Evolutionary conservation across 2,797 vertebrate species (phyloP), one percentile per base, ranked within the genome.

Genomic region (Peromyscus nudipes): DNA sequence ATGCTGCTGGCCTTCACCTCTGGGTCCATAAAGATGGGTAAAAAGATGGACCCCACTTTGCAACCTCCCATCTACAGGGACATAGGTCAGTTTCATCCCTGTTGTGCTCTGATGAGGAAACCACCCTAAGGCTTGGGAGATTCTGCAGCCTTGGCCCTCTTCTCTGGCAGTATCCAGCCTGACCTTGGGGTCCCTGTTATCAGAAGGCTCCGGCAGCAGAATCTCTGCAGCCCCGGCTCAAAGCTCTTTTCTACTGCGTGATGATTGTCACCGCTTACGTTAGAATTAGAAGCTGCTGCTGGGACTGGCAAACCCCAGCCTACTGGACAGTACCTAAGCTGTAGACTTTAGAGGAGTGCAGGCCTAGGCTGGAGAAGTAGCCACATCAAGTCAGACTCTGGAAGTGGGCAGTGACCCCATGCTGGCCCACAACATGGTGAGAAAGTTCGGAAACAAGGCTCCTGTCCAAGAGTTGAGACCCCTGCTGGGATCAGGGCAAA

Each of bases 241-340:
- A 17, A n/a, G 14, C 12, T 40, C 52, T 84, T 9, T 25, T 0
- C 12, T 25, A 57, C 40, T 37, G 1, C 0, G 0, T 46, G 16
- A n/a, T 6, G 0, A 23, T 25, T 49, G 31, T 19, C 29, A 62
- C 87, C 64, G 1, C 77, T 76, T 0, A 84, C 7, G 4, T 96
- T 73, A 88, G 79, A 92, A 37, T 85, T 64, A 73, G 62, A 94
- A 91, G 49, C 82, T 73, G n/a, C 67, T 88, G 25, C 14, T 27
- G 64, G 81, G 64, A 82, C 62, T 12, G 34, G 46, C 60, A 81
- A 89, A 79, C 7, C 62, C 82, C 40, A 34, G 62, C 29, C 40
- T 46, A 49, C 40, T 49, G 11, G 43, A n/a, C 40, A 7, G 29
- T 49, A 29, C 62, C 65, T 6, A 10, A 83, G 49, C 55, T 4